A percentile compares a stretch with the other conserved stretches of the same genome.
Evolutionary conservation across 2,888 invertebrate genomes (phyloP).

Genomic region (Idaea biselata): DNA sequence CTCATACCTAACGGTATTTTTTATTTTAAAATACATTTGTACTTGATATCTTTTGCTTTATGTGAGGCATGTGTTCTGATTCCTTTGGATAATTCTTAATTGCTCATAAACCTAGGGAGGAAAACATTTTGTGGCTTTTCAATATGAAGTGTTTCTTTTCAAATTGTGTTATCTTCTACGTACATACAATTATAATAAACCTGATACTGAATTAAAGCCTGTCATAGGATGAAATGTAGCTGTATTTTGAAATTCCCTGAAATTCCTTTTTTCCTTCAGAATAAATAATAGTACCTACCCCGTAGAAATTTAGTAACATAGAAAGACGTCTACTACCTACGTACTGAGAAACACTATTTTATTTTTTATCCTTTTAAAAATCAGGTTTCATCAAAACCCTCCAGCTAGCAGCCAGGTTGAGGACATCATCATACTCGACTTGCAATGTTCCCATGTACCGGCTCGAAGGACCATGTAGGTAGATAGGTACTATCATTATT

Average conservation of each 20-base stretch:
- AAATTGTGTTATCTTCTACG: slow-evolving; percentile 59
- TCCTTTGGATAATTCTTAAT: slow-evolving; percentile 52
- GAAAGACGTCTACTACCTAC: too few relatives aligned
- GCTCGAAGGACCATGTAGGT: too few relatives aligned
- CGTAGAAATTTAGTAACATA: too few relatives aligned
- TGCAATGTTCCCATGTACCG: too few relatives aligned
- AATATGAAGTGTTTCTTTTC: slow-evolving; percentile 54
- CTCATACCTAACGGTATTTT: slow-evolving; percentile 15
- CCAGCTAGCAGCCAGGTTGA: too few relatives aligned
- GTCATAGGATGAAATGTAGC: slow-evolving; percentile 50
- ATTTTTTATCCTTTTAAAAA: too few relatives aligned
- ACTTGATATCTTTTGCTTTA: slow-evolving; percentile 51
- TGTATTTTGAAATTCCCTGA: slow-evolving; percentile 35
- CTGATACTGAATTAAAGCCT: slow-evolving; percentile 75
- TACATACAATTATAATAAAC: slow-evolving; percentile 63
- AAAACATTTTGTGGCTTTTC: slow-evolving; percentile 39
- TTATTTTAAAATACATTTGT: slow-evolving; percentile 42
- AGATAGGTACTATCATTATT: too few relatives aligned
- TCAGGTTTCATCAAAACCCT: too few relatives aligned
- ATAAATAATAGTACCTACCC: not conserved
- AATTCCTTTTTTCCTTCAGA: slow-evolving; percentile 17
- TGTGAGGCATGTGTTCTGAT: slow-evolving; percentile 50
- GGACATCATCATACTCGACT: too few relatives aligned
- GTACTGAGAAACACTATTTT: too few relatives aligned
- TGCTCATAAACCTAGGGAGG: slow-evolving; percentile 40